phyloP scores from a whole-genome alignment of 2,888 invertebrate species.

The Digitonthophagus gazella region DNA sequence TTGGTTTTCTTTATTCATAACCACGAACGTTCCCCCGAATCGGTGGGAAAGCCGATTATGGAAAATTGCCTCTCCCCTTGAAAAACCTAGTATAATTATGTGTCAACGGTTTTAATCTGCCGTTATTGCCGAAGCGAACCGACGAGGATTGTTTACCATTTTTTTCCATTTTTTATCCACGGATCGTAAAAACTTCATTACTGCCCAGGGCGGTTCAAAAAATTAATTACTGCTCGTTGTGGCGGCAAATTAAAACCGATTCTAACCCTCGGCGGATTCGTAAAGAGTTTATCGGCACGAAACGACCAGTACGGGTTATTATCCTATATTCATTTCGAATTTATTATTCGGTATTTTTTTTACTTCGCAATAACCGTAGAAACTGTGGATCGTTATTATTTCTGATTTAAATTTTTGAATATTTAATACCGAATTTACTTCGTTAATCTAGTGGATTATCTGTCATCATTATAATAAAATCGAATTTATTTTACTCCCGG shows the following conservation, averaged over 20 bases:
- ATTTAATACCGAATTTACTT: no score
- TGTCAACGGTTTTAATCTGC: background rate
- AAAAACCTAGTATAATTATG: background rate
- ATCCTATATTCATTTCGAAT: background rate
- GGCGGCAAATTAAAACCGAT: background rate
- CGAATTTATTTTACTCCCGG: no score
- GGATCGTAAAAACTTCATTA: background rate
- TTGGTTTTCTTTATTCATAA: background rate
- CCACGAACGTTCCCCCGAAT: background rate
- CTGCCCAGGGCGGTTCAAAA: background rate
- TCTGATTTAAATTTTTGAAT: no score
- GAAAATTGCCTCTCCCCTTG: background rate
- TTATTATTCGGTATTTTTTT: background rate
- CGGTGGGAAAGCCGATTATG: background rate
- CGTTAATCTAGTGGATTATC: no score
- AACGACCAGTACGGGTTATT: background rate
- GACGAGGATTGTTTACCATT: background rate
- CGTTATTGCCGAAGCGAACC: background rate
- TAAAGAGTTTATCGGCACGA: background rate
- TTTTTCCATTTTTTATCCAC: background rate
- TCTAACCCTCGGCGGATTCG: background rate
- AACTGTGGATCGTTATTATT: no score
- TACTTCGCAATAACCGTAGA: no score
- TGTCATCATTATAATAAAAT: no score
- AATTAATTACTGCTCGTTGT: background rate